Percentiles rank a stretch among this genome's conserved stretches.
Evolutionary conservation across 2,113 vertebrate species (phyloP).

Genomic region (Cryptoleucopteryx plumbea): DNA sequence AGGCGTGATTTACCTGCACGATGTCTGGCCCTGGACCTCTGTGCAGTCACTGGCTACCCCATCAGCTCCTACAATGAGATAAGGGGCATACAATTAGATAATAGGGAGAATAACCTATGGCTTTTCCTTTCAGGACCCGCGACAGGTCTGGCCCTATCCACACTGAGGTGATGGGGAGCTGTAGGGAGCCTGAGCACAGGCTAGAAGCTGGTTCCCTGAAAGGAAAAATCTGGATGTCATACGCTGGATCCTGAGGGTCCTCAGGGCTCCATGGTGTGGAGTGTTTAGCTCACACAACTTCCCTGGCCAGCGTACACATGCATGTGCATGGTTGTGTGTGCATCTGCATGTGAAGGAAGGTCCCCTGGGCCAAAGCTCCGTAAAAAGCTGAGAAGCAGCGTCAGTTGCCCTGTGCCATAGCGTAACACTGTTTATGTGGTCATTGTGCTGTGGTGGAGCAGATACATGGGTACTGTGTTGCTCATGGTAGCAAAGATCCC

Average conservation of each 20-base stretch:
- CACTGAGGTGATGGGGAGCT: neutral
- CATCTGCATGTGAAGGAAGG: neutral
- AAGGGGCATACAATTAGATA: neutral
- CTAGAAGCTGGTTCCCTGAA: neutral
- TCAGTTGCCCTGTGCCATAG: neutral
- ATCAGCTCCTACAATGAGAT: neutral
- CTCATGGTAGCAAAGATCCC: neutral
- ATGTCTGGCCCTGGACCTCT: neutral
- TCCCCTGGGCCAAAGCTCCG: neutral
- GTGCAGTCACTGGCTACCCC: neutral
- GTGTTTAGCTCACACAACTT: neutral
- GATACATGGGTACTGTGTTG: neutral
- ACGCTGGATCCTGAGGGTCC: neutral
- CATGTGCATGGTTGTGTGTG: rapidly evolving
- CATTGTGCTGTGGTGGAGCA: neutral
- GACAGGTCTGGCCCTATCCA: neutral
- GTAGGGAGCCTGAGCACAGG: neutral
- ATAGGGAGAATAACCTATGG: neutral
- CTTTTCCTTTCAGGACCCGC: neutral
- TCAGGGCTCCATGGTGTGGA: neutral
- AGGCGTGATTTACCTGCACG: neutral
- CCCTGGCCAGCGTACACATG: neutral
- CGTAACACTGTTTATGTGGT: neutral
- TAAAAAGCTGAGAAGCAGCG: neutral
- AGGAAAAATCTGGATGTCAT: neutral